Evolutionary conservation across 2,113 vertebrate genomes (phyloP).

Genomic region (Tamias sibiricus): DNA sequence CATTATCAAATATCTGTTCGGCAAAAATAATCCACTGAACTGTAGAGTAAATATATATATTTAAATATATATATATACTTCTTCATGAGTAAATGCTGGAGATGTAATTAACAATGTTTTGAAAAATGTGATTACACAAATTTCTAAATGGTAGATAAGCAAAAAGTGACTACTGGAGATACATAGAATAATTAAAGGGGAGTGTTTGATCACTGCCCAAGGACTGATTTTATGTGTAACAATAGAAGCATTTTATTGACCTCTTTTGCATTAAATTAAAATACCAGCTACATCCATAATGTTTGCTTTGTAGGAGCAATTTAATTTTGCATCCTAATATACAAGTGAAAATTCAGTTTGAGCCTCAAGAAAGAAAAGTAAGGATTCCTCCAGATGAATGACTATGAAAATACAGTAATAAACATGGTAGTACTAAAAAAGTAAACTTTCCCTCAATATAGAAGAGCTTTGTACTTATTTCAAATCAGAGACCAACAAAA

Average conservation of each 20-base stretch:
- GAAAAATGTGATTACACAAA: constrained; percentile 72
- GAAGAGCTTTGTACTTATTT: constrained; percentile 12
- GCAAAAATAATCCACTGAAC: constrained; percentile 40
- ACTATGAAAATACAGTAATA: constrained; percentile 17
- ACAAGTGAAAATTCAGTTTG: constrained; percentile 18
- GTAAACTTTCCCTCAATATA: constrained; percentile 1
- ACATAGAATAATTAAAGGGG: neutral
- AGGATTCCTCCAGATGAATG: neutral
- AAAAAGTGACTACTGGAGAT: neutral
- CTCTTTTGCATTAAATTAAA: neutral
- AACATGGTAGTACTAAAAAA: neutral
- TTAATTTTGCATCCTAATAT: neutral
- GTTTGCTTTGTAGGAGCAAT: neutral
- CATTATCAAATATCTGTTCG: constrained; percentile 66
- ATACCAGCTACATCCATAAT: neutral
- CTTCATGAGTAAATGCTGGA: constrained; percentile 43
- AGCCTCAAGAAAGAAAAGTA: neutral
- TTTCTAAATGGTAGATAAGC: neutral
- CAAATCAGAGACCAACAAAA: constrained; percentile 9
- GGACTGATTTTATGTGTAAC: neutral
- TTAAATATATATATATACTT: neutral
- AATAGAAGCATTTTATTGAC: neutral
- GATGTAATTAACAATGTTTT: constrained; percentile 71
- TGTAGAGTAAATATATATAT: neutral
- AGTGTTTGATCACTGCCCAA: neutral